phyloP scores from a whole-genome alignment of 30 jellyfish, hydroid and myxozoan species.

The Sanderia malayensis region DNA sequence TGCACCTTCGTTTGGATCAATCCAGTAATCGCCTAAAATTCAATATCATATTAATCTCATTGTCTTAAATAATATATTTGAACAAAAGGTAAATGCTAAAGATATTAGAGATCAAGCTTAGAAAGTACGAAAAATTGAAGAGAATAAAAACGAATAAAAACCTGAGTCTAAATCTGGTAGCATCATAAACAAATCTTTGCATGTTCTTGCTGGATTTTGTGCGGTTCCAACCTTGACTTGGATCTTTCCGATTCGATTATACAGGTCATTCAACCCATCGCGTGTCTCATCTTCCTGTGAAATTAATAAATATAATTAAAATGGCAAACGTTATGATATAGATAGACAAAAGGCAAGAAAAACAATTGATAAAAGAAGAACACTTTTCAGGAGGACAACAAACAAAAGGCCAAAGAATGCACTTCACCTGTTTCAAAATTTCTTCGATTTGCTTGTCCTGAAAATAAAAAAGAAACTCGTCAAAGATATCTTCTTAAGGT shows the following conservation, averaged over 20 bases:
- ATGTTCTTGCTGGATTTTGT: slow-evolving; percentile 72
- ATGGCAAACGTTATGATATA: no score
- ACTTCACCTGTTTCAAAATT: slow-evolving; percentile 37
- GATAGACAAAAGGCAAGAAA: no score
- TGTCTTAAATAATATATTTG: no score
- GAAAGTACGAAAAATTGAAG: no score
- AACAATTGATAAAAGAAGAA: no score
- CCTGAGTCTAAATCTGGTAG: slow-evolving; percentile 31
- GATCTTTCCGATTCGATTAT: slow-evolving; percentile 10
- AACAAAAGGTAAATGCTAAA: no score
- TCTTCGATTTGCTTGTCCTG: slow-evolving; percentile 40
- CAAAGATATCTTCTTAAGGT: no score
- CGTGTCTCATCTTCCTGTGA: slow-evolving; percentile 61
- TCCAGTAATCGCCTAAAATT: slow-evolving; percentile 97
- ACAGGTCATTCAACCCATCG: slow-evolving; percentile 18
- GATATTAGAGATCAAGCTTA: no score
- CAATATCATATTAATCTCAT: no score
- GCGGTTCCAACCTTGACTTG: slow-evolving; percentile 55
- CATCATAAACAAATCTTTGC: slow-evolving; percentile 67
- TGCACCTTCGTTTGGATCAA: slow-evolving; percentile 97
- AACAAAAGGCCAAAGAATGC: no score
- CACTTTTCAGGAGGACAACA: no score
- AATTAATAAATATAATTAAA: slow-evolving; percentile 5
- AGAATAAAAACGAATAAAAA: no score
- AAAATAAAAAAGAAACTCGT: slow-evolving; percentile 3